These are phyloP conservation scores for Cochlearius cochlearius DNA, from an alignment of 2,113 vertebrate species.

Conservation along the genomic window DNA sequence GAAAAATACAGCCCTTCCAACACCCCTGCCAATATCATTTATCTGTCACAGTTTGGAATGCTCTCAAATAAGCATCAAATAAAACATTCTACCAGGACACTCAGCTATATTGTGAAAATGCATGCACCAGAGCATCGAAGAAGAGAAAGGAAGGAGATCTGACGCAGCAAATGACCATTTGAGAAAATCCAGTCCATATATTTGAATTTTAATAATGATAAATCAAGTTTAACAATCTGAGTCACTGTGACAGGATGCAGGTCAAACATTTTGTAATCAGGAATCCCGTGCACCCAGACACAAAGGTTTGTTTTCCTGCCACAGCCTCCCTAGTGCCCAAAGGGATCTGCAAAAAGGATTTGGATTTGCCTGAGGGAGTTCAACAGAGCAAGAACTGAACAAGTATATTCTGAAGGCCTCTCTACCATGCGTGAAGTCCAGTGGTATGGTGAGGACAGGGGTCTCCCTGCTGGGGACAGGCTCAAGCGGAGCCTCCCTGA, in stretches of 20 bases:
- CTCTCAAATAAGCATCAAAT: background rate
- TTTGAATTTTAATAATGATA: background rate
- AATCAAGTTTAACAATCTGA: background rate
- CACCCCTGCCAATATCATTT: background rate
- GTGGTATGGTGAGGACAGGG: background rate
- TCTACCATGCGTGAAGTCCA: background rate
- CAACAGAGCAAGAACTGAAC: background rate
- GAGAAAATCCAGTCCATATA: background rate
- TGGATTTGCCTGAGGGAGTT: background rate
- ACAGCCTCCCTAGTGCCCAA: background rate
- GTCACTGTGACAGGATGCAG: background rate
- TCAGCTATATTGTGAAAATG: background rate
- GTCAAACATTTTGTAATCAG: background rate
- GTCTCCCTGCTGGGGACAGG: background rate
- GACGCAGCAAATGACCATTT: background rate
- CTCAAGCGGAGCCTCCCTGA: background rate
- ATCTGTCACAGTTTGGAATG: background rate
- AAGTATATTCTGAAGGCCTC: background rate
- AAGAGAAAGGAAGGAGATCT: background rate
- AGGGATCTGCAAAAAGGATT: background rate
- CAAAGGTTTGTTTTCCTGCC: background rate
- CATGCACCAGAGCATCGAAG: background rate
- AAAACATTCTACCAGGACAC: background rate
- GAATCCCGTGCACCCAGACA: background rate
- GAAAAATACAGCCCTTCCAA: slow-evolving; percentile 5